Base-by-base conservation (phyloP, 2,888 invertebrate species). In the Pseudanteris insignis region DNA sequence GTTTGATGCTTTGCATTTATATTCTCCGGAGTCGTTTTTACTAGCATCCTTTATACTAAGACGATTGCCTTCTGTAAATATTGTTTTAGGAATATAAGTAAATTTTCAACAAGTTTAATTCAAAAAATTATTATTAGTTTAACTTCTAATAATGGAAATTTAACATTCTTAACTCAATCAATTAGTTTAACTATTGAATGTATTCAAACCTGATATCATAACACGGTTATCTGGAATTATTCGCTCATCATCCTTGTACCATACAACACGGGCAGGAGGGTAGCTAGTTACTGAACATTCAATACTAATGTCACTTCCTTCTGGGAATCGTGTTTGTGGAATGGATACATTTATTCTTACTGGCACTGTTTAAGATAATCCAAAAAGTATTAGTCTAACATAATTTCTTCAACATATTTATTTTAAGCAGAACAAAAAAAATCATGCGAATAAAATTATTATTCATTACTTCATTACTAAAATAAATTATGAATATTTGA, bases 1-100 rank as follows among this genome's bases (percentile, higher is more conserved):
- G 82, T 96, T 96, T 65, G 83, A 81, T 1, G 93, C 96, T 74
- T 89, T 88, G 79, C 96, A 96, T 38, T 86, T 86, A 80, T 96
- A 96, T 63, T 81, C 81, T 28, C 94, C 96, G 32, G 89, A 86
- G 80, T 96, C 95, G 18, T 83, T 83, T 37, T 82, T 79, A 28
- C 83, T 83, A 8, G 89, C 86, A 41, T 85, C 82, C 18, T 81
- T 77, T 41, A 96, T 87, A 13, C 87, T 83, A 70, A 96, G 82
- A 8, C 90, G 87, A 71, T 89, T 83, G 34, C 88, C 86, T 62
- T 87, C 89, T 86, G 79, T 76, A 68, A 61, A 6, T 18, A 18
- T 6, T 4, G 6, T 18, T n/a, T n/a, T n/a, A n/a, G n/a, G n/a
- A n/a, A n/a, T n/a, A n/a, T n/a, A n/a, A n/a, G n/a, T n/a, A n/a